Evolutionary conservation across 1,140 invertebrate species (phyloP).

Genomic region (Saxidomus purpurata): DNA sequence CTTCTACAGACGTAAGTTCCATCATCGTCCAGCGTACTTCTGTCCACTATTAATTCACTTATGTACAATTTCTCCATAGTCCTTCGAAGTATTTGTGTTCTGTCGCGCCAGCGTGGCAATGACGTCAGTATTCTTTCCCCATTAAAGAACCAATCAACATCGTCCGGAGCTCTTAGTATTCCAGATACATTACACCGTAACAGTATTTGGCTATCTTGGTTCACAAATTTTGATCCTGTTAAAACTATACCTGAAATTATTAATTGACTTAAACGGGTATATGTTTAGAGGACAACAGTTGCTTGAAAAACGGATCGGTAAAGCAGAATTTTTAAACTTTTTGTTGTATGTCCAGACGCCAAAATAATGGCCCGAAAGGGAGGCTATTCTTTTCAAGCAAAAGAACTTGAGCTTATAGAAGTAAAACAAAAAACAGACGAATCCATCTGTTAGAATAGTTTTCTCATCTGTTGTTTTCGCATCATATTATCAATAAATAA

Average conservation of each 20-base stretch:
- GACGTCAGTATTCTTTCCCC: slow-evolving; percentile 36
- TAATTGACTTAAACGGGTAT: not conserved
- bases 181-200: slow-evolving; percentile 53
- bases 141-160: slow-evolving; percentile 56
- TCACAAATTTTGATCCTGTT: slow-evolving; percentile 32
- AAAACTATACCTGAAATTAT: slow-evolving; percentile 41
- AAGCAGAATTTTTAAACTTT: too few relatives aligned
- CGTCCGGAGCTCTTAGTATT: not conserved
- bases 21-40: slow-evolving; percentile 26
- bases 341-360: too few relatives aligned
- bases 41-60: slow-evolving; percentile 51
- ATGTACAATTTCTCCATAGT: slow-evolving; percentile 11
- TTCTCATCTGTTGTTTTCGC: too few relatives aligned
- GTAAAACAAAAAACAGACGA: too few relatives aligned
- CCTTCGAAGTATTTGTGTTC: slow-evolving; percentile 27
- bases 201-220: slow-evolving; percentile 19
- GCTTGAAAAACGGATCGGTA: too few relatives aligned
- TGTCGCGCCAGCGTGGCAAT: slow-evolving; percentile 1
- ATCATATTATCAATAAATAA: too few relatives aligned
- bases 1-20: slow-evolving; percentile 55
- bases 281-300: not conserved
- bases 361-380: too few relatives aligned
- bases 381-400: too few relatives aligned
- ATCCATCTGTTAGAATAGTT: too few relatives aligned
- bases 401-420: too few relatives aligned